Evolutionary conservation across 2,113 vertebrate species (phyloP), one percentile per base, ranked within the genome.

Genomic region (Gallinago media): DNA sequence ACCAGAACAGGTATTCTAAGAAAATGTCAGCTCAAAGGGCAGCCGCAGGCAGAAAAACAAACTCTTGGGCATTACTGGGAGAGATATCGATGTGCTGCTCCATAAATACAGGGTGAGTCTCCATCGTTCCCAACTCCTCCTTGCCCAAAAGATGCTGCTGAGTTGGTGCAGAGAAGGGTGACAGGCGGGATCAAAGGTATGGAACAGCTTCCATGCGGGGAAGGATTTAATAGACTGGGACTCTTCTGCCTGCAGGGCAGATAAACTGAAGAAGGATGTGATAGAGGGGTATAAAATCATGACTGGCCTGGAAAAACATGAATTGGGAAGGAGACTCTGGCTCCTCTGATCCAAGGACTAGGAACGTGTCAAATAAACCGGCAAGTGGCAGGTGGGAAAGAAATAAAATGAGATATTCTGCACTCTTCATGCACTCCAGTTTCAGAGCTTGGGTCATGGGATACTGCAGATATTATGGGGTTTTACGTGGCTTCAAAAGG

Each of bases 201-300:
- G 42, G 36, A 71, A 81, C 76, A 88, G 12, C 15, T 67, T 47
- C 62, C 14, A 6, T 42, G 21, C 25, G 55, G 22, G 27, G 31
- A 92, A 90, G 27, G 42, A 59, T 84, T 80, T 54, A 74, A 91
- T 11, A 81, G 79, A 81, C 15, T 23, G 36, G 10, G n/a, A 78
- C 22, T 95, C 52, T 72, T 78, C 87, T 75, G 47, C 61, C 42
- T 68, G 29, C 47, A 55, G 56, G 38, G 47, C 46, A 95, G 96
- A 95, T 96, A 96, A 97, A 86, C 47, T 86, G 68, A 92, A 97
- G 76, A 68, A 97, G 79, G 20, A 59, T 77, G 42, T 88, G 92
- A 94, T 71, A 96, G 58, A 84, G 8, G 13, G 11, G 4, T 59
- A 74, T 50, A 92, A 97, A 95, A 86, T 94, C 76, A 70, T 71